Base-by-base conservation (phyloP, 2,888 invertebrate species). In the Icerya purchasi region DNA sequence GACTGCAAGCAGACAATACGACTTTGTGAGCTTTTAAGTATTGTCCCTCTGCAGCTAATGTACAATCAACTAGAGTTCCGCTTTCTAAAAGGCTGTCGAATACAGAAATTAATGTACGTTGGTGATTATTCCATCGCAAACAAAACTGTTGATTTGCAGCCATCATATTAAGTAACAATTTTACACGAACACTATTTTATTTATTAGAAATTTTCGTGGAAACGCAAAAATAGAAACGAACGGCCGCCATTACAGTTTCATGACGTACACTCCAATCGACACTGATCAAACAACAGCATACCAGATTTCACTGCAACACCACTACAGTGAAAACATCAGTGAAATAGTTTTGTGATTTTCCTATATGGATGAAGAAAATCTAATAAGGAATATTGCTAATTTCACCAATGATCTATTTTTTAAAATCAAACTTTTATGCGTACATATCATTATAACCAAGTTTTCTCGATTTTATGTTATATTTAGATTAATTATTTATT, bases 61-160 rank as follows among this genome's bases (percentile, higher is more conserved):
- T 91, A 73, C 91, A 91, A 76, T 92, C 92, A 72, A 91, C 90
- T 74, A 91, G 80, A 68, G 86, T 86, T 70, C 87, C 88, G 76
- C 86, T 87, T 77, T 88, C 87, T 69, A 90, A 76, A 68, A 91
- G 78, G 69, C 86, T 86, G 77, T 90, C 90, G 77, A 91, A 90
- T 69, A 90, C 88, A 68, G 88, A 85, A 70, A 91, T 85, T 72
- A 91, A 76, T 67, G 90, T 91, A 69, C 86, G 86, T 74, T 90
- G 90, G 76, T 91, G 91, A 76, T 91, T 91, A 77, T 91, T 91
- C 91, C 91, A 91, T 73, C 89, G 78, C 70, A 91, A 77, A 76
- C 91, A 91, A 75, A 90, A 91, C 77, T 91, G 90, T 77, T 90
- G 90, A 75, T 88, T 87, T 50, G 65, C 64, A 61, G 66, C 66